A percentile compares a stretch with the other conserved stretches of the same genome.
These are phyloP conservation scores for Semnornis frantzii DNA, from an alignment of 2,113 vertebrate species.

Conservation along the genomic window DNA sequence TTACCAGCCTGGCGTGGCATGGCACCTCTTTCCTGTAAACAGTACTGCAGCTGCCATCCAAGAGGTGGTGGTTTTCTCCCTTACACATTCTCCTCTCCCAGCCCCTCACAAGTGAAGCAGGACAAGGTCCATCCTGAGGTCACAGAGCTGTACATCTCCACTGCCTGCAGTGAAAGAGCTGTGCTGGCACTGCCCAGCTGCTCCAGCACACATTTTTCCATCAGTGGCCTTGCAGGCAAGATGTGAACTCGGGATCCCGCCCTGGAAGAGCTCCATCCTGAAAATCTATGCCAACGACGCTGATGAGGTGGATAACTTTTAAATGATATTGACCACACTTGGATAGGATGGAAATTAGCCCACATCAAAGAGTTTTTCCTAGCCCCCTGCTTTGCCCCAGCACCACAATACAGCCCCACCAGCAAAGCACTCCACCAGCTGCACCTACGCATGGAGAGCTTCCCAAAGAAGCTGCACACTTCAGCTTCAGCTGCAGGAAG, in stretches of 20 bases:
- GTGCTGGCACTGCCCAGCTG: not conserved
- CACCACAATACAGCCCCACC: not conserved
- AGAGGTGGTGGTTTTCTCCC: not conserved
- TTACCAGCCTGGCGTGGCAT: not conserved
- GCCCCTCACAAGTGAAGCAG: not conserved
- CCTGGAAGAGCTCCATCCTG: not conserved
- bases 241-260: not conserved
- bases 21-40: not conserved
- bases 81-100: not conserved
- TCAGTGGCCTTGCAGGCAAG: fast-evolving
- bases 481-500: not conserved
- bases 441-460: not conserved
- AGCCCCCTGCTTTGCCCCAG: not conserved
- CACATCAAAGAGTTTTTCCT: not conserved
- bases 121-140: not conserved
- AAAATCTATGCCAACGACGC: not conserved
- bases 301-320: not conserved
- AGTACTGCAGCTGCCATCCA: not conserved
- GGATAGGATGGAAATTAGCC: not conserved
- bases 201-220: not conserved
- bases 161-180: fast-evolving
- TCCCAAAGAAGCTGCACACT: not conserved
- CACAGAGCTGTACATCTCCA: not conserved
- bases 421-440: not conserved
- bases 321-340: not conserved